Percentiles rank a stretch among this genome's conserved stretches.
Evolutionary conservation across 2,113 vertebrate species (phyloP).

Genomic region (Rafetus swinhoei): DNA sequence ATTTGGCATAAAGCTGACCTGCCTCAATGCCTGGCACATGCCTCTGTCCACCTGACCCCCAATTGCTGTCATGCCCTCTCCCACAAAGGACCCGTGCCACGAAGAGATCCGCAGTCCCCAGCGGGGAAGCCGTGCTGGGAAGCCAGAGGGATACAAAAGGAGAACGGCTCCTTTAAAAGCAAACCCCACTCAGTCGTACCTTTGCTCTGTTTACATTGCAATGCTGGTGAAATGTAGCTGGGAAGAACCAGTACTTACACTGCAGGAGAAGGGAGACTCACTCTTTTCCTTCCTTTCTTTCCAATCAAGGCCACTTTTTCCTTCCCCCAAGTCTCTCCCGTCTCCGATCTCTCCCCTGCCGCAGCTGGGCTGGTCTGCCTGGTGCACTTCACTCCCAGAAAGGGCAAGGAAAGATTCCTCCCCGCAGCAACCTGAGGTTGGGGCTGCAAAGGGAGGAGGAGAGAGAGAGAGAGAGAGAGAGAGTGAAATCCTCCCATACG

Average conservation of each 20-base stretch:
- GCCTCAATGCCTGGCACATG: background rate
- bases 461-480: background rate
- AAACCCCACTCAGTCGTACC: background rate
- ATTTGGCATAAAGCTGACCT: accelerated
- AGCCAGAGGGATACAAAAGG: background rate
- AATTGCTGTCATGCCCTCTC: background rate
- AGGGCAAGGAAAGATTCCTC: background rate
- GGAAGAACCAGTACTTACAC: constrained; percentile 13
- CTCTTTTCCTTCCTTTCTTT: constrained; percentile 33
- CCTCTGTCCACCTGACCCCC: background rate
- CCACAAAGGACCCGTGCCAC: background rate
- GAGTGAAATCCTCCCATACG: background rate
- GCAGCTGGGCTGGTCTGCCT: background rate
- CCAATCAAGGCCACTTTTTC: background rate
- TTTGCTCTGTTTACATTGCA: constrained; percentile 10
- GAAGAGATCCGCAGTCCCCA: accelerated
- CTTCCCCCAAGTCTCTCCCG: background rate
- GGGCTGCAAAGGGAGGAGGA: background rate
- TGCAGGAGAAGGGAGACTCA: background rate
- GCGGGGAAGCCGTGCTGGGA: background rate
- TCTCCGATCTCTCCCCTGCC: background rate
- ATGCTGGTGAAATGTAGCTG: background rate
- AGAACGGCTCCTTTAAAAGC: background rate
- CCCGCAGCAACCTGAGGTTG: background rate
- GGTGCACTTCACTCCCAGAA: background rate